Base-by-base conservation (phyloP, 2,113 vertebrate genomes). In the Rhynchomys soricoides region DNA sequence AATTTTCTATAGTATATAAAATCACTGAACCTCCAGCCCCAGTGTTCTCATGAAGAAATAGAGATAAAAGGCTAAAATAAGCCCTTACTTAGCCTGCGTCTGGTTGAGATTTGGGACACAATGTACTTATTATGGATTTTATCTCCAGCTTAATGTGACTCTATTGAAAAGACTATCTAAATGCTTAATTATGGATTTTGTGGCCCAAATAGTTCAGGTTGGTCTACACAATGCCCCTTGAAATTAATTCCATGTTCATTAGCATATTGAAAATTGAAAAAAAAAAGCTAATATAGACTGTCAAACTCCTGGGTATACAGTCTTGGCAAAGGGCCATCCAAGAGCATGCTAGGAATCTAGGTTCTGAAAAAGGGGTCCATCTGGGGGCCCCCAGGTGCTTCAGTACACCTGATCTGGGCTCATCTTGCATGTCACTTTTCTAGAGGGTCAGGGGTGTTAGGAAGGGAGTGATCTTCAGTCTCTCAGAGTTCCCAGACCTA, bases 171-270 rank as follows among this genome's bases (percentile, higher is more conserved):
- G 43, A 73, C 16, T 57, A 48, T 50, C 57, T 93, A 90, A 71
- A 86, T 71, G 19, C 26, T 64, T 17, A 15, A 66, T 91, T 93
- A 26, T 45, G 26, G 37, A 50, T 86, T 95, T 93, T 93, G 86
- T 26, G 87, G 91, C 52, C 90, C 70, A 91, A 90, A 40, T 68
- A 79, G 83, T 94, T 86, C 64, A 82, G 40, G 59, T 55, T 97
- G 62, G 31, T 88, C 40, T 57, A 68, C 55, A 86, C 34, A 79
- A 34, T 87, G 89, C 50, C 45, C 22, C 15, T 22, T 57, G 59
- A 57, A 77, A 77, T 90, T 90, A 95, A 94, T 93, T 88, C 68
- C 24, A 94, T 31, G 9, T 22, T 82, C 70, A 77, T 77, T 92
- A 88, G 94, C 43, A 50, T 62, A 89, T 52, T 71, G 22, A 85